Conservation (phyloP, 2,797 vertebrate species). For the Gallinago stenura region DNA sequence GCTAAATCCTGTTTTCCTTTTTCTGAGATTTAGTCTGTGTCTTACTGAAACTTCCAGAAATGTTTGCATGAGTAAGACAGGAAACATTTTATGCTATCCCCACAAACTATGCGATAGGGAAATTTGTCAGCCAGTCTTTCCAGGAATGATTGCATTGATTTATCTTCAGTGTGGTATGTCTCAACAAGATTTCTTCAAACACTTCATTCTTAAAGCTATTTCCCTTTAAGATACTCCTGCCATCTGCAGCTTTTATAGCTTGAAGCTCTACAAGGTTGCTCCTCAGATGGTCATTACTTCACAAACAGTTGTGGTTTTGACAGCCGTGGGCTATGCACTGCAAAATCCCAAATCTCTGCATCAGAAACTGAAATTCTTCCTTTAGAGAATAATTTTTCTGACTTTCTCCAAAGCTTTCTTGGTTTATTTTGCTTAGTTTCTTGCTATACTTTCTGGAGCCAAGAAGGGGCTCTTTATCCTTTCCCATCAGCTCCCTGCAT, state of each 20-base stretch:
- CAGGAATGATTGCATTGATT: constrained; percentile 68
- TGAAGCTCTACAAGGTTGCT: constrained; percentile 29
- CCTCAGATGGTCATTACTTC: constrained; percentile 49
- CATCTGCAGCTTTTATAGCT: constrained; percentile 66
- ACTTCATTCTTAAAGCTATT: constrained; percentile 65
- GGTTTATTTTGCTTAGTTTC: constrained; percentile 1
- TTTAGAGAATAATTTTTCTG: constrained; percentile 1
- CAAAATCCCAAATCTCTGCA: constrained; percentile 13
- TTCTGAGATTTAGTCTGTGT: neutral
- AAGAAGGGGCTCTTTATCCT: neutral
- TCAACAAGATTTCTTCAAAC: constrained; percentile 67
- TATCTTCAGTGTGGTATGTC: constrained; percentile 35
- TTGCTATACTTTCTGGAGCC: neutral
- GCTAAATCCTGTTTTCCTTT: constrained; percentile 9
- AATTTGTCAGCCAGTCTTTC: constrained; percentile 76
- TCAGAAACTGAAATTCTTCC: constrained; percentile 1
- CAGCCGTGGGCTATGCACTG: neutral
- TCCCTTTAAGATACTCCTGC: constrained; percentile 49
- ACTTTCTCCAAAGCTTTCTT: neutral
- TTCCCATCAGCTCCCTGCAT: neutral
- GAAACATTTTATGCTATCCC: constrained; percentile 50
- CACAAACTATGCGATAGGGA: constrained; percentile 50
- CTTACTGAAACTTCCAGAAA: constrained; percentile 17
- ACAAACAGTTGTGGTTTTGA: constrained; percentile 61
- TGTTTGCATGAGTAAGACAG: constrained; percentile 41